Conservation (phyloP, 2,888 invertebrate species). For the Leptopilina syphax region DNA sequence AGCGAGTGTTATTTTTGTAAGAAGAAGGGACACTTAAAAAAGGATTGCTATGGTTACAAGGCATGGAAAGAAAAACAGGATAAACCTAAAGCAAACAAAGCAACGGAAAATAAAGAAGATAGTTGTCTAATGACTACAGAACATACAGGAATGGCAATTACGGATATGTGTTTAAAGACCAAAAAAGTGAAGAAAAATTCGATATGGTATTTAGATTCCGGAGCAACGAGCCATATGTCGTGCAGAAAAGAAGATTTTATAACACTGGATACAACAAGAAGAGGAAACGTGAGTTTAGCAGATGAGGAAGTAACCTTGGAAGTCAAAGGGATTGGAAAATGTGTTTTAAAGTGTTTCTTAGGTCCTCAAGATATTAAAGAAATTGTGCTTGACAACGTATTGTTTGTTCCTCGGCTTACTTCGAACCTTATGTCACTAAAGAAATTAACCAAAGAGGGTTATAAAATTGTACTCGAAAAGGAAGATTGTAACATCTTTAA, state of each 20-base stretch:
- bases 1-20: too few species aligned
- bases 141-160: not conserved
- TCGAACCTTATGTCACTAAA: too few species aligned
- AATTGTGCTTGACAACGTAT: too few species aligned
- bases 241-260: slow-evolving; percentile 45
- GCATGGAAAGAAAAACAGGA: too few species aligned
- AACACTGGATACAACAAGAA: not conserved
- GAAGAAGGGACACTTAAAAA: too few species aligned
- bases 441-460: slow-evolving; percentile 47
- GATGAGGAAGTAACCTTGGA: not conserved
- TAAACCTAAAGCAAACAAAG: too few species aligned
- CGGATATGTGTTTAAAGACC: slow-evolving; percentile 31
- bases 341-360: slow-evolving; percentile 45
- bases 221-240: slow-evolving; percentile 56
- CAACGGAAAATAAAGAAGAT: too few species aligned
- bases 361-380: too few species aligned
- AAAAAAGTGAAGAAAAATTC: not conserved
- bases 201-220: slow-evolving; percentile 48
- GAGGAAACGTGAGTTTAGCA: not conserved
- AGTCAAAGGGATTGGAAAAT: slow-evolving; percentile 35
- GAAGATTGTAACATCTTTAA: slow-evolving; percentile 46
- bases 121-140: not conserved
- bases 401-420: slow-evolving; percentile 48
- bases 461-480: slow-evolving; percentile 45
- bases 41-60: too few species aligned